phyloP scores from a whole-genome alignment of 2,113 vertebrate species.

The Mesocricetus auratus region DNA sequence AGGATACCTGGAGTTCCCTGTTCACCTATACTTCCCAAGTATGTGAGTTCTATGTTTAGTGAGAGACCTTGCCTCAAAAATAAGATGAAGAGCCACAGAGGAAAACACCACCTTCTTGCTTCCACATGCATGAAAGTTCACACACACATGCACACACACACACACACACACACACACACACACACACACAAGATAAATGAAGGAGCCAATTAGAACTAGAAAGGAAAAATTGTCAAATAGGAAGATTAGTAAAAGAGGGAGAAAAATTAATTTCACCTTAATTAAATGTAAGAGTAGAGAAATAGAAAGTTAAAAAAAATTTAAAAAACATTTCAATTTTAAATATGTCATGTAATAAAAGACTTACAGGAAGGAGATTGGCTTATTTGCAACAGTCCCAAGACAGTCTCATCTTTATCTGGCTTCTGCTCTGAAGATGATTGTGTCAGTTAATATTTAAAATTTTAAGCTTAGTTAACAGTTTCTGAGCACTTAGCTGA shows the following conservation, averaged over 20 bases:
- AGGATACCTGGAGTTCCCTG: background rate
- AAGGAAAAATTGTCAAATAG: constrained; percentile 30
- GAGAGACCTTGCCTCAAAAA: background rate
- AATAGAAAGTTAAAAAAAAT: background rate
- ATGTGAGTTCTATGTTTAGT: background rate
- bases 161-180: background rate
- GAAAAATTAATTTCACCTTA: background rate
- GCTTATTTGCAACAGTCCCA: background rate
- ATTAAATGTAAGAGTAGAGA: background rate
- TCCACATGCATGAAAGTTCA: background rate
- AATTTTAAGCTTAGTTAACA: constrained; percentile 19
- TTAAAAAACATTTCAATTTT: constrained; percentile 23
- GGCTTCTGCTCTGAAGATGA: background rate
- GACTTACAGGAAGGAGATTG: background rate
- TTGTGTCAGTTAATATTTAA: background rate
- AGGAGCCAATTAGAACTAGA: background rate
- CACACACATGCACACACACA: too few species aligned
- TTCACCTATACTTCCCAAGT: background rate
- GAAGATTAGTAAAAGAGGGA: background rate
- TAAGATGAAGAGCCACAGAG: background rate
- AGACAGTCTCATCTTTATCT: background rate
- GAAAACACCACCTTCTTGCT: background rate
- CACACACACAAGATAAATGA: background rate
- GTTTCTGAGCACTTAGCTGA: background rate
- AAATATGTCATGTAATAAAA: background rate